A percentile compares a stretch with the other conserved stretches of the same genome.
Conservation (phyloP, 2,888 invertebrate genomes). For the Dynastes hyllus region DNA sequence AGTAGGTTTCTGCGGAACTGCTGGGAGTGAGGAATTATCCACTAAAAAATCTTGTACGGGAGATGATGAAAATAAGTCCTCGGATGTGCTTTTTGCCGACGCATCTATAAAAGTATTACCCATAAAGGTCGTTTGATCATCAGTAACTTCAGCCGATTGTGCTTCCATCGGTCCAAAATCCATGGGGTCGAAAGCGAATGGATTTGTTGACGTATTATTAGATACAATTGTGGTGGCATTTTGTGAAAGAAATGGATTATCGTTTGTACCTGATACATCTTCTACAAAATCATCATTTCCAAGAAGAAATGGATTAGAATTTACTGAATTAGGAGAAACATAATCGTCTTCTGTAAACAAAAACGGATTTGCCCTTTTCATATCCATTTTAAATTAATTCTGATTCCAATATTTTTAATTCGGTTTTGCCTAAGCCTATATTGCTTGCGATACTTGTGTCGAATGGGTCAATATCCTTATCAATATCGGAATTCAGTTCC, state of each 20-base stretch:
- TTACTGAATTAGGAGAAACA: slow-evolving; percentile 72
- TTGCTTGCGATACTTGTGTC: slow-evolving; percentile 87
- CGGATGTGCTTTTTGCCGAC: slow-evolving; percentile 53
- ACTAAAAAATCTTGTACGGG: slow-evolving; percentile 50
- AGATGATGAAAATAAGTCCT: slow-evolving; percentile 51
- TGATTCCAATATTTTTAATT: slow-evolving; percentile 84
- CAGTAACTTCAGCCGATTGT: slow-evolving; percentile 54
- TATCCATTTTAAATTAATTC: slow-evolving; percentile 75
- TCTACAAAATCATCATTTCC: slow-evolving; percentile 69
- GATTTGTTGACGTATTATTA: slow-evolving; percentile 74
- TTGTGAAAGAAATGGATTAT: slow-evolving; percentile 83
- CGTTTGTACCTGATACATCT: slow-evolving; percentile 66
- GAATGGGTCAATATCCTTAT: slow-evolving; percentile 82
- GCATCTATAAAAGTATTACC: slow-evolving; percentile 50
- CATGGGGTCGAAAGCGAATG: slow-evolving; percentile 76
- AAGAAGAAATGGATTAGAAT: slow-evolving; percentile 82
- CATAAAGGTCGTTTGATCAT: slow-evolving; percentile 46
- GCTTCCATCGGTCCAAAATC: slow-evolving; percentile 67
- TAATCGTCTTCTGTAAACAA: slow-evolving; percentile 83
- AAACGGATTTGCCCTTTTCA: slow-evolving; percentile 83
- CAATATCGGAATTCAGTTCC: slow-evolving; percentile 72
- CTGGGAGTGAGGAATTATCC: slow-evolving; percentile 53
- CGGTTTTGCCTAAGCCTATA: slow-evolving; percentile 84
- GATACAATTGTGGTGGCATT: slow-evolving; percentile 64
- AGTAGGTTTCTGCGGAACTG: slow-evolving; percentile 68